phyloP scores from a whole-genome alignment of 2,888 invertebrate species.

The Tiphia femorata region DNA sequence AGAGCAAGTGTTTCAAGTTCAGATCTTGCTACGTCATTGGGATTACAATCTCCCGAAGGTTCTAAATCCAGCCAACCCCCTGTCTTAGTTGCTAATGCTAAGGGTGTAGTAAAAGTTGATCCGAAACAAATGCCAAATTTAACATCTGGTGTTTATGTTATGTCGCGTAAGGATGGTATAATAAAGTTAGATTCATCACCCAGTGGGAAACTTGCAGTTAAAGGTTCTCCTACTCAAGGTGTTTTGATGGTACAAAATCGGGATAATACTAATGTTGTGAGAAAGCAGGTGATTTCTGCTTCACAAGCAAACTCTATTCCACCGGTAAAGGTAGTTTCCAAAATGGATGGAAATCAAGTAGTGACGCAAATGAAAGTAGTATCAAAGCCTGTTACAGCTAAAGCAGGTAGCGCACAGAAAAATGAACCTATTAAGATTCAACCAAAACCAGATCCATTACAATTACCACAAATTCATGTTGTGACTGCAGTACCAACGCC shows the following conservation, averaged over 20 bases:
- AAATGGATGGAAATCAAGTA: constrained; percentile 64
- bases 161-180: constrained; percentile 82
- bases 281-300: constrained; percentile 63
- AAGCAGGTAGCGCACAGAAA: constrained; percentile 50
- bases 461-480: constrained; percentile 64
- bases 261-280: constrained; percentile 55
- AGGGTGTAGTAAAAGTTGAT: constrained; percentile 81
- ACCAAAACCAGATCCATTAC: constrained; percentile 64
- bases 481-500: constrained; percentile 61
- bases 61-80: constrained; percentile 58
- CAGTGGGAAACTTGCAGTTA: constrained; percentile 68
- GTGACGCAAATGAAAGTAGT: constrained; percentile 67
- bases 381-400: constrained; percentile 50
- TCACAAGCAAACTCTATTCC: constrained; percentile 58
- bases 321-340: constrained; percentile 64
- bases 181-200: constrained; percentile 79
- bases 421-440: constrained; percentile 65
- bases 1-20: constrained; percentile 66
- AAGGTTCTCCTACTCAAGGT: constrained; percentile 63
- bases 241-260: constrained; percentile 67
- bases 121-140: constrained; percentile 79
- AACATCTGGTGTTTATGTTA: constrained; percentile 79
- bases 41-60: constrained; percentile 51
- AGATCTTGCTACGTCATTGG: constrained; percentile 68
- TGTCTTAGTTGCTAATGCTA: constrained; percentile 72